Percentiles rank a stretch among this genome's conserved stretches.
These are phyloP conservation scores for Holothuria leucospilota DNA, from an alignment of 53 echinoderm and acorn worm species.

Conservation along the genomic window DNA sequence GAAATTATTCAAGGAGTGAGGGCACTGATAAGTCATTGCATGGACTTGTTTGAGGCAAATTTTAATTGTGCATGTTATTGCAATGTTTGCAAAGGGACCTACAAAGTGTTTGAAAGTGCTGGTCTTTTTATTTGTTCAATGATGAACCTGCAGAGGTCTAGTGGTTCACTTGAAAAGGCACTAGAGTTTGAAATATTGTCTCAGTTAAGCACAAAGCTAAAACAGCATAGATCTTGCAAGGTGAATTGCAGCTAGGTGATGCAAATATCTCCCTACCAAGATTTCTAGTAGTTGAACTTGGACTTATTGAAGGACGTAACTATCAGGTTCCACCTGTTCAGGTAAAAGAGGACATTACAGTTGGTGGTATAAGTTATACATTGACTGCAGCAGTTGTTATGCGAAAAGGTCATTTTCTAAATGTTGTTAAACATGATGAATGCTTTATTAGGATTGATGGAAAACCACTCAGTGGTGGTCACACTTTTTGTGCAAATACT, in stretches of 20 bases:
- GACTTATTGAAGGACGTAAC: background rate
- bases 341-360: background rate
- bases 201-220: background rate
- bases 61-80: background rate
- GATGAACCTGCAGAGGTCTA: too few relatives aligned
- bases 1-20: slow-evolving; percentile 6
- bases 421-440: background rate
- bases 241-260: background rate
- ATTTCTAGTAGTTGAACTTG: background rate
- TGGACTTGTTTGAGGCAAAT: background rate
- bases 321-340: background rate
- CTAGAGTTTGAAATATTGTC: too few relatives aligned
- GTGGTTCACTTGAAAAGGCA: too few relatives aligned
- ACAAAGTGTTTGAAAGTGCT: too few relatives aligned
- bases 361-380: background rate
- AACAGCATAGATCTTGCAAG: background rate
- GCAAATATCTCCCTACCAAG: background rate
- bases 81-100: background rate
- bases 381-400: background rate
- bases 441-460: background rate
- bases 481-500: background rate
- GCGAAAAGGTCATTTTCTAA: slow-evolving; percentile 26
- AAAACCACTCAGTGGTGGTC: background rate
- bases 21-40: background rate
- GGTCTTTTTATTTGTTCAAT: too few relatives aligned